Conservation (phyloP, 2,797 vertebrate species). For the Girardinus metallicus region DNA sequence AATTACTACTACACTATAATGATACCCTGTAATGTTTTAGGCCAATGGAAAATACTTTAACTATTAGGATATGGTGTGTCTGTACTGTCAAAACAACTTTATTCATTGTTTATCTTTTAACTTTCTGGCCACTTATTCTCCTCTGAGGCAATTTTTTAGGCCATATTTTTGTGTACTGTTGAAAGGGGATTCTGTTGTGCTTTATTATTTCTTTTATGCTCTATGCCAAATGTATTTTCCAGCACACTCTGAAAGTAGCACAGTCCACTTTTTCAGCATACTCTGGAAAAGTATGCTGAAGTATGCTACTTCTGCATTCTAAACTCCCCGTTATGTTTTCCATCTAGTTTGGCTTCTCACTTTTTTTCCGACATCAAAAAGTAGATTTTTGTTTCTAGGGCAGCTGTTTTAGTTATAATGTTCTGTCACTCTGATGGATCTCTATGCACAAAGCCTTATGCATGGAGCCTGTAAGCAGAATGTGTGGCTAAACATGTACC, state of each 20-base stretch:
- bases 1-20: neutral
- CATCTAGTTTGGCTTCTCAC: constrained; percentile 4
- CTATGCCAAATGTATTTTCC: constrained; percentile 45
- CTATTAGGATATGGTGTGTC: neutral
- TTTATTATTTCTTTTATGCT: constrained; percentile 37
- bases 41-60: constrained; percentile 20
- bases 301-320: constrained; percentile 6
- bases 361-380: neutral
- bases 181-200: constrained; percentile 20
- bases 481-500: constrained; percentile 10
- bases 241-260: constrained; percentile 14
- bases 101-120: neutral
- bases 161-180: constrained; percentile 4
- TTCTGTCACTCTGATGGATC: constrained; percentile 16
- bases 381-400: constrained; percentile 11
- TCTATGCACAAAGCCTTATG: constrained; percentile 17
- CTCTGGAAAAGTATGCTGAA: too few relatives aligned
- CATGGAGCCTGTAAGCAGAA: constrained; percentile 11
- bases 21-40: constrained; percentile 15
- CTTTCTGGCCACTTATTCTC: neutral
- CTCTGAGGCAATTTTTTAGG: constrained; percentile 4
- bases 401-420: constrained; percentile 20
- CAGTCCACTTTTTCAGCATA: constrained; percentile 36
- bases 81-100: neutral
- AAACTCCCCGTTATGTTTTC: constrained; percentile 1